Evolutionary conservation across 1,140 invertebrate genomes (phyloP), one percentile per base, ranked within the genome.

Genomic region (Drosophila parabipectinata): DNA sequence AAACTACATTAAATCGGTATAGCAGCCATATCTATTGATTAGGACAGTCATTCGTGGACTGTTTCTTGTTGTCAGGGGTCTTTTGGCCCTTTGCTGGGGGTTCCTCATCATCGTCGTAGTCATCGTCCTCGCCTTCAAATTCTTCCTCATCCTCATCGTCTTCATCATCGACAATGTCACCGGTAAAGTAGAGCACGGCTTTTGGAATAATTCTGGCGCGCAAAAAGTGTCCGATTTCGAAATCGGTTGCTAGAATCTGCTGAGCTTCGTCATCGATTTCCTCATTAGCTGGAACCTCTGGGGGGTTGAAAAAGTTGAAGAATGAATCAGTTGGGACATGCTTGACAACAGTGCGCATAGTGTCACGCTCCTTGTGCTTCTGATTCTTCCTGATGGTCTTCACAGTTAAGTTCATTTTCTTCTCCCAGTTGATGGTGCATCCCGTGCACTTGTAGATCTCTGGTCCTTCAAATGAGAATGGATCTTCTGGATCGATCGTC

Each of bases 231-330:
- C 98, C 98, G 92, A 99, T 98, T 94, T 99, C 98, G 93, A 98
- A 99, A 93, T 99, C 98, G 69, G 95, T 96, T 4, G 96, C 97
- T 69, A 99, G 92, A 55, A 98, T 92, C 79, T 80, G 79, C 78
- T 94, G 93, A 15, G 94, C 94, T 30, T 97, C 96, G 81, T 97
- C 96, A 68, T 91, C 90, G 41, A 97, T 93, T 61, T 97, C 95
- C 73, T 92, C 93, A 79, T 93, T 94, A 59, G 95, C 94, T 53
- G 94, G 94, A 64, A 95, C 94, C 61, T 91, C 92, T 59, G 98
- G 98, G 39, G 98, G 98, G 75, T 94, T 95, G 93, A 99, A 99
- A 94, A 99, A 99, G 92, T 99, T 99, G 93, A 99, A 99, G 93
- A 99, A 99, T 0, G 98, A 99, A 92, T 97, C 96, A 57, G 96